Percentiles rank a stretch among this genome's conserved stretches.
phyloP scores from a whole-genome alignment of 2,888 invertebrate genomes.

The Athrips mouffetella region DNA sequence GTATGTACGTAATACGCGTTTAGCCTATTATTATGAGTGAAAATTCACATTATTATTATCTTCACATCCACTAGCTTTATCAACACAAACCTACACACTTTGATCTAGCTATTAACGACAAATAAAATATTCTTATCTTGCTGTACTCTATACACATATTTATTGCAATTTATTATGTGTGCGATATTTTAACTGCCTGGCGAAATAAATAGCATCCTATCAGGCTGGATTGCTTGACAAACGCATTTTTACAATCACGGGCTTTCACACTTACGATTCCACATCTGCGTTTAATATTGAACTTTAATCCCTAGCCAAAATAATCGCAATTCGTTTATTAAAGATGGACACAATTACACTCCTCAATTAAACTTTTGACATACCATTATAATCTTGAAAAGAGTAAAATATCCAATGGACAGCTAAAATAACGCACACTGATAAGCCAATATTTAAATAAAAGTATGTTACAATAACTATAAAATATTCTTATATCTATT shows the following conservation, averaged over 20 bases:
- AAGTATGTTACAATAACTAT: constrained; percentile 23
- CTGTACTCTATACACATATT: constrained; percentile 15
- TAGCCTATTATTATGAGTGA: too few relatives aligned
- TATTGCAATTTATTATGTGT: constrained; percentile 13
- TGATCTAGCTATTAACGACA: constrained; percentile 11
- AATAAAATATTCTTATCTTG: constrained; percentile 13
- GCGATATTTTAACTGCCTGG: constrained; percentile 5
- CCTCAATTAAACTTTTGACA: too few relatives aligned
- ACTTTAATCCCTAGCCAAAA: too few relatives aligned
- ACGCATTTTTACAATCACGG: too few relatives aligned
- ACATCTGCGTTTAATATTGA: too few relatives aligned
- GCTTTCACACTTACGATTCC: too few relatives aligned
- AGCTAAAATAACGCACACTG: constrained; percentile 1
- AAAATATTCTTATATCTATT: constrained; percentile 20
- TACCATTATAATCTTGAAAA: too few relatives aligned
- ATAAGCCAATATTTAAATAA: constrained; percentile 22
- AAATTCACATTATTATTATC: not conserved
- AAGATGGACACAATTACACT: too few relatives aligned
- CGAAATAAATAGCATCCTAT: not conserved
- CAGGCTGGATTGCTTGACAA: too few relatives aligned
- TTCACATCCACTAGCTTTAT: constrained; percentile 1
- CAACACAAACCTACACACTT: constrained; percentile 2
- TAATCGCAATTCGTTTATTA: too few relatives aligned
- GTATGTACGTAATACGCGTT: too few relatives aligned
- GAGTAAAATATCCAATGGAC: too few relatives aligned